Evolutionary conservation across 2,113 vertebrate genomes (phyloP).

Genomic region (Brachyistius frenatus): DNA sequence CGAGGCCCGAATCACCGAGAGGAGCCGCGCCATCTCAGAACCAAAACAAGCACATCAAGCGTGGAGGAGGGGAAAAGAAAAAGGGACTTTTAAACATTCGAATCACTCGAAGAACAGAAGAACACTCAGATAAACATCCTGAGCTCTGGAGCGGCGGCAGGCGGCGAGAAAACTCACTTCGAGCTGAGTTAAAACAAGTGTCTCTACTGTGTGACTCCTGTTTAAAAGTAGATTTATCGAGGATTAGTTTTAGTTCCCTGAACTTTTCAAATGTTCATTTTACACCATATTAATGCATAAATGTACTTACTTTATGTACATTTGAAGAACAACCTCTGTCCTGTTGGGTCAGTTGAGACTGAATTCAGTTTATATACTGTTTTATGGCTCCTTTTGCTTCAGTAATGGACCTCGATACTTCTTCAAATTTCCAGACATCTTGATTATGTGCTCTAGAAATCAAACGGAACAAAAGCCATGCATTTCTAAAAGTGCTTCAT

Average conservation of each 20-base stretch:
- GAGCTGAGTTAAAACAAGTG: slow-evolving; percentile 1
- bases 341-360: no score
- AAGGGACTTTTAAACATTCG: background rate
- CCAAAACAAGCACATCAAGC: slow-evolving; percentile 43
- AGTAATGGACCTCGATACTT: no score
- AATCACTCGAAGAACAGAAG: background rate
- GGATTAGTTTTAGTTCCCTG: no score
- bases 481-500: no score
- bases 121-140: background rate
- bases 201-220: background rate
- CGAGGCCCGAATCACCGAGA: slow-evolving; percentile 23
- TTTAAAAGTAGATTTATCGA: background rate
- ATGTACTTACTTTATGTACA: no score
- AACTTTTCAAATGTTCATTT: background rate
- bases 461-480: no score
- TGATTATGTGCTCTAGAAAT: no score
- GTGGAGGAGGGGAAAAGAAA: background rate
- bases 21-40: slow-evolving; percentile 19
- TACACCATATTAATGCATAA: background rate
- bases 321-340: no score
- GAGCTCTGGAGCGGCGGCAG: background rate
- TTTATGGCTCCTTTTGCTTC: no score
- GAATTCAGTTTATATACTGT: no score
- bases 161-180: background rate
- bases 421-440: no score